Evolutionary conservation across 2,888 invertebrate species (phyloP).

Genomic region (Microplitis deprimator): DNA sequence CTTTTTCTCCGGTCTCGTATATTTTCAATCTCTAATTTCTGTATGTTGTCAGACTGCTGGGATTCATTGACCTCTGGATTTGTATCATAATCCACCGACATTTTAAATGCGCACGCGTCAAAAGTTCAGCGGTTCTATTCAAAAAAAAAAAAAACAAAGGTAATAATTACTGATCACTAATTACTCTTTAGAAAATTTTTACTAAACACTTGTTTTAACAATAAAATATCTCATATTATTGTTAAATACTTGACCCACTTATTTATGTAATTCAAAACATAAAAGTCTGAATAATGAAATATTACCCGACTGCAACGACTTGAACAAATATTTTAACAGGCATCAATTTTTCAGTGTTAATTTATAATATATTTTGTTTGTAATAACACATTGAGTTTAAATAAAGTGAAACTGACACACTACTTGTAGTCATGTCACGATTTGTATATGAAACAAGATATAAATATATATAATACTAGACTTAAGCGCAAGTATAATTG

Average conservation of each 20-base stretch:
- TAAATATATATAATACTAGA: background rate
- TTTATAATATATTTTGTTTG: background rate
- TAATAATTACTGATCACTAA: background rate
- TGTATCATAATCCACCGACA: background rate
- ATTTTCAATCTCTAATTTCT: background rate
- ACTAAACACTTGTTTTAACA: background rate
- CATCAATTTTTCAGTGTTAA: background rate
- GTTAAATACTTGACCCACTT: background rate
- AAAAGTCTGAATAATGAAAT: background rate
- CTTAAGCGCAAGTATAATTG: background rate
- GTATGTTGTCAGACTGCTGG: background rate
- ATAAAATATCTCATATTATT: background rate
- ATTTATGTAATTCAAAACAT: background rate
- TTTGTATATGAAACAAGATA: background rate
- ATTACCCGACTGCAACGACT: background rate
- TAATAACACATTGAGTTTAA: background rate
- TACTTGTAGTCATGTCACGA: background rate
- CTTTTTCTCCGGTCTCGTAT: conserved; percentile 12
- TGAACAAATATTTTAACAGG: background rate
- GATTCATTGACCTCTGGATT: conserved; percentile 2
- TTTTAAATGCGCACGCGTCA: background rate
- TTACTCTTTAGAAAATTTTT: background rate
- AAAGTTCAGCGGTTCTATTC: no score
- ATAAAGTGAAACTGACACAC: background rate
- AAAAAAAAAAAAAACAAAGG: no score